Conservation (phyloP, 23 tunicate genomes). For the Diplosoma virens region DNA sequence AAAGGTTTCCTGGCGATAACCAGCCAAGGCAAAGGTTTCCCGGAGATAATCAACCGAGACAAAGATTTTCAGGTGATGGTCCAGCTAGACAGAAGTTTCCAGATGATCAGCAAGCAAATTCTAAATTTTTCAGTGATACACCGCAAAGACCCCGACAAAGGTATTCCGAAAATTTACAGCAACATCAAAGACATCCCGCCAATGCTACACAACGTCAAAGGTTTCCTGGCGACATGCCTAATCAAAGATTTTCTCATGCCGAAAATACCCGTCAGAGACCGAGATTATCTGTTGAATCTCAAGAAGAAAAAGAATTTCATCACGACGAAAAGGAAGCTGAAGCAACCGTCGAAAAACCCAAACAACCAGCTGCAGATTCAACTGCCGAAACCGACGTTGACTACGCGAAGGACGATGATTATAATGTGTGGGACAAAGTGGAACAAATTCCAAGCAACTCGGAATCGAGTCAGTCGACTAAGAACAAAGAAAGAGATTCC, state of each 20-base stretch:
- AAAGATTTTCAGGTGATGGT: too few relatives aligned
- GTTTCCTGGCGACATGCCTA: background rate
- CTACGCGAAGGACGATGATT: background rate
- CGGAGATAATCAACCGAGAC: too few relatives aligned
- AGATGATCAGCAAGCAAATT: too few relatives aligned
- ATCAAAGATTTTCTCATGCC: background rate
- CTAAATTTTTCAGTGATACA: too few relatives aligned
- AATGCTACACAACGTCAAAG: background rate
- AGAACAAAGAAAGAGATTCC: too few relatives aligned
- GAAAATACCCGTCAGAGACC: too few relatives aligned
- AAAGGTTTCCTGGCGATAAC: slow-evolving; percentile 4
- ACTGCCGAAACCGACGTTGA: background rate
- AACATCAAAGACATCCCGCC: background rate
- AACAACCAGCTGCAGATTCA: background rate
- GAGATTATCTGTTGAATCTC: too few relatives aligned
- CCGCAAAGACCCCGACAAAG: too few relatives aligned
- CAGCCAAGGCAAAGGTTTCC: slow-evolving; percentile 16
- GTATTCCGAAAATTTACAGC: too few relatives aligned
- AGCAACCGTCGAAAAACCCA: background rate
- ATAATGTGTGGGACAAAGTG: background rate
- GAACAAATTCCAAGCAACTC: too few relatives aligned
- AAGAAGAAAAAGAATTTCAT: background rate
- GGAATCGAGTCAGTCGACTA: too few relatives aligned
- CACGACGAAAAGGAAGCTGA: background rate
- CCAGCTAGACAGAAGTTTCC: too few relatives aligned